phyloP scores from a whole-genome alignment of 2,888 invertebrate genomes.

The Adelphocoris suturalis region DNA sequence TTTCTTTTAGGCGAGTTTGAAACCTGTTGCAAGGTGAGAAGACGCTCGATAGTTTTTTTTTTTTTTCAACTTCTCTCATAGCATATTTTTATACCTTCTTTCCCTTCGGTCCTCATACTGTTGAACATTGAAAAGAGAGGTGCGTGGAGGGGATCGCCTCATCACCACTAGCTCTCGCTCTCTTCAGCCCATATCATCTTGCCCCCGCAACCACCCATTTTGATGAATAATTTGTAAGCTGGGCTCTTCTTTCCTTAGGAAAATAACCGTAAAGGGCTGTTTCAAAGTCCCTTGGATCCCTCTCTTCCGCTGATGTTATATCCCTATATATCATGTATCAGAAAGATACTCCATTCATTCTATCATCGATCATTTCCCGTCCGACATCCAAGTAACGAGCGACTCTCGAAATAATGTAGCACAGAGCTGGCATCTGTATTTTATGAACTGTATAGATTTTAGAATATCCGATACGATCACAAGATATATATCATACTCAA shows the following conservation, averaged over 20 bases:
- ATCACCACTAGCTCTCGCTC: not conserved
- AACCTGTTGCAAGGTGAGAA: constrained; percentile 10
- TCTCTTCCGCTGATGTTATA: not conserved
- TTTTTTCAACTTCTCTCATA: not conserved
- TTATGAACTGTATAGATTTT: too few relatives aligned
- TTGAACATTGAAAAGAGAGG: not conserved
- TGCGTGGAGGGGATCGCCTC: not conserved
- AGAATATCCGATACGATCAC: too few relatives aligned
- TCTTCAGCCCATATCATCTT: not conserved
- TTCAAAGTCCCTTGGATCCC: not conserved
- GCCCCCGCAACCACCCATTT: not conserved
- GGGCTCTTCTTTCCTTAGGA: not conserved
- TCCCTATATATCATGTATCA: not conserved
- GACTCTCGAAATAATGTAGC: not conserved
- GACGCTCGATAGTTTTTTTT: not conserved
- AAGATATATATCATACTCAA: too few relatives aligned
- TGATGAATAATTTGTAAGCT: constrained; percentile 33
- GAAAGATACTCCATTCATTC: not conserved
- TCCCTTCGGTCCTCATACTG: not conserved
- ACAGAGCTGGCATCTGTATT: too few relatives aligned
- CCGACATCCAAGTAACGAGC: not conserved
- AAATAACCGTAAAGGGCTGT: not conserved
- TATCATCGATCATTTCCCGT: not conserved
- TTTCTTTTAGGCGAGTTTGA: not conserved
- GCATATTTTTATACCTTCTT: not conserved